Base-by-base conservation (phyloP, 2,888 invertebrate genomes). In the Cataglyphis altisquamis region DNA sequence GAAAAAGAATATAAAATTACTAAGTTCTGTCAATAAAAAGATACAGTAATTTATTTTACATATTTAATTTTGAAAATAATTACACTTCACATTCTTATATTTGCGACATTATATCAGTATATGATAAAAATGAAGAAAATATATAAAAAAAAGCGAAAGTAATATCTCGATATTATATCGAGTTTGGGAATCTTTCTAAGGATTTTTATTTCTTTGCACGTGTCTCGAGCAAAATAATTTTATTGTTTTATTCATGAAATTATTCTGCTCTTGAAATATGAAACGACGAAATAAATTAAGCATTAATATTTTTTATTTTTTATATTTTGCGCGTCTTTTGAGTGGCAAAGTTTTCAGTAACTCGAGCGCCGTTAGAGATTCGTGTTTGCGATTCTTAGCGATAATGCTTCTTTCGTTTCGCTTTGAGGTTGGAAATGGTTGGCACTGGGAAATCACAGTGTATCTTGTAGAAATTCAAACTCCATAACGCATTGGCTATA, bases 401-500 rank as follows among this genome's bases (percentile, higher is more conserved):
- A 45, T 60, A 60, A 60, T 60, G 72, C 73, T 80, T 80, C 72
- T 80, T 80, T 80, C 73, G 18, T 60, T 60, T 12, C 72, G 72
- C 36, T 72, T 78, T 72, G 78, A 80, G 57, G 57, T 70, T 57
- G 41, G 21, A 72, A 72, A 60, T 45, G 57, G 32, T 32, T 39
- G 70, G 63, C 25, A 10, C 60, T 32, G 25, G 18, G 78, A 72
- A 80, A 60, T 48, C n/a, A 48, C 62, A 74, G 82, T 82, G 55
- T 74, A 67, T 48, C 67, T 66, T 80, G 72, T 12, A 60, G 72
- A 60, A 72, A 80, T 60, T 80, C 72, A 80, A 80, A 80, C 60
- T 80, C 21, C 36, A 70, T 78, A 72, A 80, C 72, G 72, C 78
- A 80, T 80, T 60, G 78, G 21, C 73, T 80, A 72, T 80, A 80